Evolutionary conservation across 2,113 vertebrate genomes (phyloP), one percentile per base, ranked within the genome.

Genomic region (Otus sunia): DNA sequence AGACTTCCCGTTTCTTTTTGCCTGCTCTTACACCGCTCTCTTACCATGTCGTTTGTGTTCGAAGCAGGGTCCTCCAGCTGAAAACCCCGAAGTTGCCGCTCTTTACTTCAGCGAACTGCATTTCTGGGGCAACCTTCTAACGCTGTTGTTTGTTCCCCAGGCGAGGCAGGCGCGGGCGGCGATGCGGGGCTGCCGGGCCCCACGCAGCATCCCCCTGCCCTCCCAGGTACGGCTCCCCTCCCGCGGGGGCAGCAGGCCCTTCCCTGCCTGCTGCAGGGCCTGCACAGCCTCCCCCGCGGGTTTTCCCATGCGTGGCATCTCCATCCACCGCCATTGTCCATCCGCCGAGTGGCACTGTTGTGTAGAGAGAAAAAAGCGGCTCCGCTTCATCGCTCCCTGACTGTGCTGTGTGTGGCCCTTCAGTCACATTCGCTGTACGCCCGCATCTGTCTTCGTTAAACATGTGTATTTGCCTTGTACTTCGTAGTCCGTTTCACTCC

Each of bases 81-180:
- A 43, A 29, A 18, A 6, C 18, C 45, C 39, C n/a, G 1, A 27
- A 53, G 56, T 9, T 10, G 49, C 36, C 16, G 60, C 77, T 62
- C 76, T 45, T 22, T 16, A 6, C 37, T 9, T 5, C 18, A 10
- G n/a, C 5, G 86, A 79, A 64, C 77, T 37, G 72, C 76, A 13
- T 94, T 81, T 84, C 62, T 22, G 85, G 88, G 94, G 88, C 94
- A 92, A 30, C 89, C 95, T 68, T 41, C 84, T 97, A 94, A 94
- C 96, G 96, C 89, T 98, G 92, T 96, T 94, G 83, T 98, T 96
- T 98, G 94, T 97, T 94, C 23, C 59, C 56, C 95, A 98, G 98
- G 97, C 97, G 98, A 99, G 98, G 96, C 97, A 95, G 97, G 98
- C 97, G 97, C 98, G 96, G 98, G 97, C 97, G 98, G 97, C 92